A percentile compares a stretch with the other conserved stretches of the same genome.
Evolutionary conservation across 2,797 vertebrate genomes (phyloP).

Genomic region (Pelochelys cantorii): DNA sequence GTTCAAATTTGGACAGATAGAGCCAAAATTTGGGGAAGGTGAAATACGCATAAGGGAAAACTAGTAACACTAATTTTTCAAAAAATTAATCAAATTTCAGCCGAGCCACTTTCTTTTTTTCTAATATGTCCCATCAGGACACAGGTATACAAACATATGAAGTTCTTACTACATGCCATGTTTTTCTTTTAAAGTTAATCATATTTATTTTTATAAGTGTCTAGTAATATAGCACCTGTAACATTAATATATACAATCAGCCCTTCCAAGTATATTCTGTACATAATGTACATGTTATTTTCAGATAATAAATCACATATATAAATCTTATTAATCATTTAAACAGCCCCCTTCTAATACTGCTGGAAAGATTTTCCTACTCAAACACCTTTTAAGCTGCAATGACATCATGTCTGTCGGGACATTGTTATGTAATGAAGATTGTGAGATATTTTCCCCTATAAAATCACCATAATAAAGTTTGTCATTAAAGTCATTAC

Average conservation of each 20-base stretch:
- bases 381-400: constrained; percentile 75
- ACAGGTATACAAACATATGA: neutral
- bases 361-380: constrained; percentile 73
- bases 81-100: neutral
- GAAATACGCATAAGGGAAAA: neutral
- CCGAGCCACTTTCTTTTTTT: neutral
- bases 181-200: constrained; percentile 50
- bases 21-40: neutral
- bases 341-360: constrained; percentile 66
- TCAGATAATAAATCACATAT: constrained; percentile 66
- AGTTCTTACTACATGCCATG: constrained; percentile 22
- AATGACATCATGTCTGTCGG: constrained; percentile 78
- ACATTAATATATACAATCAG: constrained; percentile 50
- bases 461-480: constrained; percentile 51
- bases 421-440: constrained; percentile 61
- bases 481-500: constrained; percentile 55
- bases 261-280: constrained; percentile 62
- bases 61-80: neutral
- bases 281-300: constrained; percentile 46
- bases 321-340: constrained; percentile 76
- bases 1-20: neutral
- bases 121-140: neutral
- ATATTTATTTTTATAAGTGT: constrained; percentile 63
- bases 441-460: constrained; percentile 42
- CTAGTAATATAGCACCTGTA: constrained; percentile 52